phyloP scores from a whole-genome alignment of 2,113 vertebrate genomes.

The Erinaceus europaeus region DNA sequence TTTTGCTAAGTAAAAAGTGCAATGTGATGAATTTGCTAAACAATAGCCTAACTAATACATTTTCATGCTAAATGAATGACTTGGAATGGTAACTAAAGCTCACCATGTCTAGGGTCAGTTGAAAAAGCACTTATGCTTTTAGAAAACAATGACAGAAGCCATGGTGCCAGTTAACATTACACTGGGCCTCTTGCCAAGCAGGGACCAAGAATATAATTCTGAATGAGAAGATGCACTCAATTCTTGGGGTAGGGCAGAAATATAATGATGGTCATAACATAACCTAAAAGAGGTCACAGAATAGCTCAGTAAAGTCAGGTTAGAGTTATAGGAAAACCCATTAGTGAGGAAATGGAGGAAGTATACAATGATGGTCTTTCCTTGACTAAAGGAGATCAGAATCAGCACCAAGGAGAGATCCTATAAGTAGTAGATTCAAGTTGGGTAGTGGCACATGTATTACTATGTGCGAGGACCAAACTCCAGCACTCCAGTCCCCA shows the following conservation, averaged over 20 bases:
- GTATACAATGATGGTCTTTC: neutral
- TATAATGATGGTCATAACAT: neutral
- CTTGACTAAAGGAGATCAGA: neutral
- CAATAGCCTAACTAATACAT: conserved; percentile 64
- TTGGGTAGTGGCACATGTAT: no score
- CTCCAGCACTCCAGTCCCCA: no score
- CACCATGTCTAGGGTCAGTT: conserved; percentile 16
- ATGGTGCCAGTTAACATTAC: neutral
- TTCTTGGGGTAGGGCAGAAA: neutral
- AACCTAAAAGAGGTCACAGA: neutral
- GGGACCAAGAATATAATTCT: neutral
- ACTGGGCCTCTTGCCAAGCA: conserved; percentile 17
- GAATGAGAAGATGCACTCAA: neutral
- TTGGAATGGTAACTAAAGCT: conserved; percentile 53
- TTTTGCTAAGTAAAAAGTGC: conserved; percentile 70
- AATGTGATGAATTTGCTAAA: conserved; percentile 69
- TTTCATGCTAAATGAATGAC: conserved; percentile 65
- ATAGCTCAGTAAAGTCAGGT: neutral
- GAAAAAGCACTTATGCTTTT: conserved; percentile 29
- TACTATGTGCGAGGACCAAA: no score
- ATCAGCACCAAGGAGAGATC: neutral
- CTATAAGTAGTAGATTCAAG: neutral
- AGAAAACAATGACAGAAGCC: conserved; percentile 32
- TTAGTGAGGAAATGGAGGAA: neutral
- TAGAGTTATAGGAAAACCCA: neutral